These are phyloP conservation scores for Mayetiola destructor DNA, from an alignment of 2,888 invertebrate genomes.

Conservation along the genomic window DNA sequence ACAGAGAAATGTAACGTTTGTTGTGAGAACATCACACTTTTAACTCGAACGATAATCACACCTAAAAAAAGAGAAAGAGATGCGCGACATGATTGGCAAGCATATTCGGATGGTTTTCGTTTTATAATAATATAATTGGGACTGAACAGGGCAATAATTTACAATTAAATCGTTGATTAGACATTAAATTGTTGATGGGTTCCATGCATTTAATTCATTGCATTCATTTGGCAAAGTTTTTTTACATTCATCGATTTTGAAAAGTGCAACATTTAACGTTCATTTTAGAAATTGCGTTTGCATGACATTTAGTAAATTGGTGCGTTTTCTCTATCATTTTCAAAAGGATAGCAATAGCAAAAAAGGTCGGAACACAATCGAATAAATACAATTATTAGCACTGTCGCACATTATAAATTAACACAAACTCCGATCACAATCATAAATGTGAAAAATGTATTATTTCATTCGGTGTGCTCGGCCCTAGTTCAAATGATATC, in stretches of 20 bases:
- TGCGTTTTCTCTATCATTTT: constrained; percentile 4
- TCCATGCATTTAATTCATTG: constrained; percentile 12
- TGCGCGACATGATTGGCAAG: background rate
- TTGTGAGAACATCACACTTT: background rate
- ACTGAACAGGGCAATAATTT: constrained; percentile 11
- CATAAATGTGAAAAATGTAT: background rate
- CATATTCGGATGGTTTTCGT: background rate
- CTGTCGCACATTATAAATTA: constrained; percentile 10
- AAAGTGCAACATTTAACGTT: background rate
- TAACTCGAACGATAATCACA: background rate
- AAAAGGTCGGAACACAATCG: background rate
- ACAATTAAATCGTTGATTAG: constrained; percentile 12
- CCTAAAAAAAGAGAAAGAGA: background rate
- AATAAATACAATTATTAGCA: constrained; percentile 3
- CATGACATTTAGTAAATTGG: constrained; percentile 7
- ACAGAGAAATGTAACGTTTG: background rate
- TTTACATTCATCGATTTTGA: background rate
- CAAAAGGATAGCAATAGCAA: too few relatives aligned
- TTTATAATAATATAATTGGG: background rate
- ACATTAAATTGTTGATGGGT: constrained; percentile 6
- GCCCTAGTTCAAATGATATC: background rate
- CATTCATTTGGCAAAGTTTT: background rate
- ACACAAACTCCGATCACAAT: background rate
- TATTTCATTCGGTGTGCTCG: background rate
- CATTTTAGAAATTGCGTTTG: constrained; percentile 2